phyloP scores from a whole-genome alignment of 2,888 invertebrate genomes.

The Linhomoeus sp. region DNA sequence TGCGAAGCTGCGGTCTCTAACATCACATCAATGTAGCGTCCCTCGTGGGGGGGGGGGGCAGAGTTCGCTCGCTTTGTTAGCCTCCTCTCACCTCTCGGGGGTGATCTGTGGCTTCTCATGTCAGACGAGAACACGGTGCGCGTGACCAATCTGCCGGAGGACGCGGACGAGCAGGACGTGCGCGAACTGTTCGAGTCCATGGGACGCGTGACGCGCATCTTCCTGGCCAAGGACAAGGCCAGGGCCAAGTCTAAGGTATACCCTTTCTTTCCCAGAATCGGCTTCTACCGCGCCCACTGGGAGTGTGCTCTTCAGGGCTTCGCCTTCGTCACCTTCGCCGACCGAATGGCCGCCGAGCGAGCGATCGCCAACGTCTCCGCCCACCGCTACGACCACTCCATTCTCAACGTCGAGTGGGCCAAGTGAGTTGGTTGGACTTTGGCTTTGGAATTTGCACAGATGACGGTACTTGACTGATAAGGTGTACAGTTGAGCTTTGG shows the following conservation, averaged over 20 bases:
- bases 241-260: conserved; percentile 36
- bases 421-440: too few relatives aligned
- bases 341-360: conserved; percentile 65
- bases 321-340: conserved; percentile 90
- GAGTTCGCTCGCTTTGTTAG: too few relatives aligned
- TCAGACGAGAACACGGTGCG: conserved; percentile 56
- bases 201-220: conserved; percentile 57
- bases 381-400: conserved; percentile 89
- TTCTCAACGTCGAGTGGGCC: conserved; percentile 96
- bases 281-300: neutral
- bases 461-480: too few relatives aligned
- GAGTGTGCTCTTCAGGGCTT: conserved; percentile 48
- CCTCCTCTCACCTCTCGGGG: too few relatives aligned
- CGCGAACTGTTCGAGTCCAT: conserved; percentile 85
- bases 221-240: conserved; percentile 67
- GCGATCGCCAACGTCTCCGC: conserved; percentile 69
- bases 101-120: too few relatives aligned
- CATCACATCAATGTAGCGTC: too few relatives aligned
- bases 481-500: too few relatives aligned
- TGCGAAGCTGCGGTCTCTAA: too few relatives aligned
- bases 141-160: conserved; percentile 88
- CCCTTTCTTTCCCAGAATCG: neutral
- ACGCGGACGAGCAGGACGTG: conserved; percentile 71
- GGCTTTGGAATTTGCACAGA: too few relatives aligned
- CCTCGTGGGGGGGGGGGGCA: too few relatives aligned